These are phyloP conservation scores for Cryptocephalus moraei DNA, from an alignment of 2,888 invertebrate species.

Conservation along the genomic window DNA sequence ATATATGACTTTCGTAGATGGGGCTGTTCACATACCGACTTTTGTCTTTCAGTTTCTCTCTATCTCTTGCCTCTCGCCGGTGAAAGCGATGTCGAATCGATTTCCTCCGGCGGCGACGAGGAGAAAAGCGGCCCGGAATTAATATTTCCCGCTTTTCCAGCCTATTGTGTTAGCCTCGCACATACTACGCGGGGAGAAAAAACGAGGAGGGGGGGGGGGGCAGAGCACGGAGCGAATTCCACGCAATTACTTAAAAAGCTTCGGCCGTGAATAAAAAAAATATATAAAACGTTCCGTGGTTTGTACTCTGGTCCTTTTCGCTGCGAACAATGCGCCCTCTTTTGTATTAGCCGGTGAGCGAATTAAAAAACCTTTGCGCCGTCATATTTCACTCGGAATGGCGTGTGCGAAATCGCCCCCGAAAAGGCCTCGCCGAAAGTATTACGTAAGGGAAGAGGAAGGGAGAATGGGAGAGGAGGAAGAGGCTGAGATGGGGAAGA, in stretches of 20 bases:
- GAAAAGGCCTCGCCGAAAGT: background rate
- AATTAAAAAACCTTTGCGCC: slow-evolving; percentile 13
- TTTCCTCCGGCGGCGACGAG: too few species aligned
- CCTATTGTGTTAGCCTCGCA: background rate
- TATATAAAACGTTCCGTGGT: slow-evolving; percentile 9
- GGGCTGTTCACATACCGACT: too few species aligned
- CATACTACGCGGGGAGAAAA: background rate
- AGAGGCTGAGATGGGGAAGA: background rate
- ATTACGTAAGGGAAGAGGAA: background rate
- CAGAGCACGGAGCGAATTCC: slow-evolving; percentile 1
- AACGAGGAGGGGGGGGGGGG: background rate
- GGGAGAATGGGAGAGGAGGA: background rate
- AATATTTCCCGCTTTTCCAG: background rate
- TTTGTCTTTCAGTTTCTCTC: too few species aligned
- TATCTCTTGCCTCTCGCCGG: too few species aligned
- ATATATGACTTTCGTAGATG: too few species aligned
- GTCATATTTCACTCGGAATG: slow-evolving; percentile 13
- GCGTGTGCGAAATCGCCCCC: slow-evolving; percentile 1
- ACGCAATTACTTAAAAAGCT: slow-evolving; percentile 10
- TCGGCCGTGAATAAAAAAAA: slow-evolving; percentile 1
- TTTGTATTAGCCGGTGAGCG: slow-evolving; percentile 6
- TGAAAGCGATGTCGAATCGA: too few species aligned
- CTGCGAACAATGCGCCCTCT: slow-evolving; percentile 11
- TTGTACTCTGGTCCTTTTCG: slow-evolving; percentile 7
- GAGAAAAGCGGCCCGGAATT: too few species aligned